A percentile compares a stretch with the other conserved stretches of the same genome.
phyloP scores from a whole-genome alignment of 2,797 vertebrate species.

The Mallotus villosus region DNA sequence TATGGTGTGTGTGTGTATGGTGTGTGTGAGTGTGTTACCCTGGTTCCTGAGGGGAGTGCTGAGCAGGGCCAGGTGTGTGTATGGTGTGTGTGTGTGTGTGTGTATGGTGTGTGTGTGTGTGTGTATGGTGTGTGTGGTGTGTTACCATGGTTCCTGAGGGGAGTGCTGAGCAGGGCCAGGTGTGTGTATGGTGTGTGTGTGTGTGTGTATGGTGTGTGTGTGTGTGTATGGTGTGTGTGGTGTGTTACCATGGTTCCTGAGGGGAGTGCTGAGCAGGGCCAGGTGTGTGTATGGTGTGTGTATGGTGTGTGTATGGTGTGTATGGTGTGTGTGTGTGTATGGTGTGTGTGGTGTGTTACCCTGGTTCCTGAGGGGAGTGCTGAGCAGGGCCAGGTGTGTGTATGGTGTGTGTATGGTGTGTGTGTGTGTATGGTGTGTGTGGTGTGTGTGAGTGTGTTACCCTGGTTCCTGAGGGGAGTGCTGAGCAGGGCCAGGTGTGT shows the following conservation, averaged over 20 bases:
- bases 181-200: too few species aligned
- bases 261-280: too few species aligned
- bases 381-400: constrained; percentile 64
- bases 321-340: too few species aligned
- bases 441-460: not conserved
- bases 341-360: too few species aligned
- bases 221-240: not conserved
- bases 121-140: not conserved
- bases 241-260: constrained; percentile 86
- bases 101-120: too few species aligned
- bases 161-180: not conserved
- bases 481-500: not conserved
- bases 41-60: constrained; percentile 80
- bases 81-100: not conserved
- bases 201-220: too few species aligned
- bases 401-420: too few species aligned
- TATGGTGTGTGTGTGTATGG: too few species aligned
- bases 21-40: too few species aligned
- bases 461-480: not conserved
- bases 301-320: too few species aligned
- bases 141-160: not conserved
- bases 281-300: too few species aligned
- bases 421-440: too few species aligned
- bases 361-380: constrained; percentile 80
- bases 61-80: constrained; percentile 62